Percentiles rank a stretch among this genome's conserved stretches.
phyloP scores from a whole-genome alignment of 2,113 vertebrate species.

The Nibea albiflora region DNA sequence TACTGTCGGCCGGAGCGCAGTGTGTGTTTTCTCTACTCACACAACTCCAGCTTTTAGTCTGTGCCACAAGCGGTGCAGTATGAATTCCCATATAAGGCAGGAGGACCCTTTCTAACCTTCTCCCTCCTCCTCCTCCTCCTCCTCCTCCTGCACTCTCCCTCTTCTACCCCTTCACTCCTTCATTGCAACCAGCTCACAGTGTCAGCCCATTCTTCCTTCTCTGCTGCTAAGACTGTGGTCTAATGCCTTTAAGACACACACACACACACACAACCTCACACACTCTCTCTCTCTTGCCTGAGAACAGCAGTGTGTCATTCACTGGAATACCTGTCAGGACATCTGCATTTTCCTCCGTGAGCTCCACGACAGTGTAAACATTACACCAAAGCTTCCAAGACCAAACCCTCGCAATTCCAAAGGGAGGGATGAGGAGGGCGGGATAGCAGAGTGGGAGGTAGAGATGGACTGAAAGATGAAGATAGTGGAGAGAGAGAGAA shows the following conservation, averaged over 20 bases:
- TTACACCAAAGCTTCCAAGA: slow-evolving; percentile 31
- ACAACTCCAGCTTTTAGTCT: slow-evolving; percentile 66
- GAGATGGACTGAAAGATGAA: slow-evolving; percentile 62
- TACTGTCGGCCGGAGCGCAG: slow-evolving; percentile 21
- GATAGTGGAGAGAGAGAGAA: slow-evolving; percentile 47
- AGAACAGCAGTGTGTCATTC: slow-evolving; percentile 23
- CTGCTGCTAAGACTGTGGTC: slow-evolving; percentile 31
- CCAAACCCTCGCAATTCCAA: slow-evolving; percentile 34
- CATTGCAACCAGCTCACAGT: slow-evolving; percentile 51
- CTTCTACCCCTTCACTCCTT: slow-evolving; percentile 63
- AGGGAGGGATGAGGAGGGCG: slow-evolving; percentile 47
- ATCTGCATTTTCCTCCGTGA: slow-evolving; percentile 14
- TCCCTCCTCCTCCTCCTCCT: slow-evolving; percentile 53
- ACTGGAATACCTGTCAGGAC: slow-evolving; percentile 21
- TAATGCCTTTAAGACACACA: slow-evolving; percentile 40
- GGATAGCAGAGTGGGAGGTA: slow-evolving; percentile 56
- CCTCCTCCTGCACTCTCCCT: slow-evolving; percentile 47
- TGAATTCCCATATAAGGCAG: slow-evolving; percentile 85
- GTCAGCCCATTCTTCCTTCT: slow-evolving; percentile 51
- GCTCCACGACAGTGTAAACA: slow-evolving; percentile 24
- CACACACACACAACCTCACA: slow-evolving; percentile 1
- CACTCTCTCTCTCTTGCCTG: slow-evolving; percentile 8
- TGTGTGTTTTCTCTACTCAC: slow-evolving; percentile 48
- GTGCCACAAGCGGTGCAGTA: slow-evolving; percentile 69
- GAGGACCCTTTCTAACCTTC: slow-evolving; percentile 71